Evolutionary conservation across 2,888 invertebrate genomes (phyloP).

Genomic region (Chalcis sispes): DNA sequence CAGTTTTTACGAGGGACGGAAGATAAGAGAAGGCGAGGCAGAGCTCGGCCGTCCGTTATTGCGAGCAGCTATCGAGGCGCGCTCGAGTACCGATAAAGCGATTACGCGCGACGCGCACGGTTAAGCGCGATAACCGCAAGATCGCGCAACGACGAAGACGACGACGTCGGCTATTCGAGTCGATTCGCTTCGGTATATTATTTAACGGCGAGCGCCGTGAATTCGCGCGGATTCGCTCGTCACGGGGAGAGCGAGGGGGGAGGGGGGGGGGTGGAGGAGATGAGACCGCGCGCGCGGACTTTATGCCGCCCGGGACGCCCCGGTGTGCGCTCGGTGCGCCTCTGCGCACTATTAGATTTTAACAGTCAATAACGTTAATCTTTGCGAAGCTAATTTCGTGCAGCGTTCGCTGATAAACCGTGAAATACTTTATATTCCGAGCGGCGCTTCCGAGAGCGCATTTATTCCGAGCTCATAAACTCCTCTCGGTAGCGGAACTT

Average conservation of each 20-base stretch:
- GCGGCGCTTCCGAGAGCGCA: background rate
- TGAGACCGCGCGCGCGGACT: background rate
- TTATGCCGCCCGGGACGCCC: slow-evolving; percentile 13
- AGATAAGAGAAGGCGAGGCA: background rate
- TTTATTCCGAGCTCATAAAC: too few species aligned
- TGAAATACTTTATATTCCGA: slow-evolving; percentile 5
- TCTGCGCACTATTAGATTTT: slow-evolving; percentile 1
- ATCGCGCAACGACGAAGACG: slow-evolving; percentile 4
- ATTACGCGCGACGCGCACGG: slow-evolving; percentile 10
- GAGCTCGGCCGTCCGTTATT: background rate
- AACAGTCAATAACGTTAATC: slow-evolving; percentile 44
- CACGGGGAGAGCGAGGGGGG: slow-evolving; percentile 3
- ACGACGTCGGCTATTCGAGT: background rate
- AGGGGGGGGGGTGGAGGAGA: background rate
- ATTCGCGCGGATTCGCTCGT: slow-evolving; percentile 8
- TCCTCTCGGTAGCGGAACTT: too few species aligned
- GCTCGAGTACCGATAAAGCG: slow-evolving; percentile 21
- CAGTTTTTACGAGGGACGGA: background rate
- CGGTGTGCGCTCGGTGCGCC: background rate
- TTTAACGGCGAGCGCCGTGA: background rate
- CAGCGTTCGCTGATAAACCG: slow-evolving; percentile 30
- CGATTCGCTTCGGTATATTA: background rate
- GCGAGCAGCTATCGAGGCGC: background rate
- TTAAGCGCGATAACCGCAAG: slow-evolving; percentile 23
- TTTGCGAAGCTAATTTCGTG: slow-evolving; percentile 5